A percentile compares a stretch with the other conserved stretches of the same genome.
Conservation (phyloP, 2,113 vertebrate genomes). For the Channa maculata region DNA sequence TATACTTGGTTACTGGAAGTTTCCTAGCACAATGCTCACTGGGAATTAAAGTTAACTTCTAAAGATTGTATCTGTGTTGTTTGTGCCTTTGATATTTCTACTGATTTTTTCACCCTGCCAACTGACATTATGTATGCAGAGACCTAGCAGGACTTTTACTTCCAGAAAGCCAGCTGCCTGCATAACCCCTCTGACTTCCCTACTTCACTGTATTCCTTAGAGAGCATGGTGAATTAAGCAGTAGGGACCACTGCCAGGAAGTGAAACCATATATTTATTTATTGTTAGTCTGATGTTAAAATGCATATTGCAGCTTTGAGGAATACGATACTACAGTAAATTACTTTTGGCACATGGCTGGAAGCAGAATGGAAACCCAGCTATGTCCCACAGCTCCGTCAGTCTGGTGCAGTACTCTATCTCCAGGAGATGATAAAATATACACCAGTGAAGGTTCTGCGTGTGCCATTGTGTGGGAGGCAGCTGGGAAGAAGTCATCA, state of each 20-base stretch:
- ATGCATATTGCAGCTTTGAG: constrained; percentile 23
- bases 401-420: constrained; percentile 42
- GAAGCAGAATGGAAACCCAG: constrained; percentile 21
- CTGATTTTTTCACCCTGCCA: constrained; percentile 9
- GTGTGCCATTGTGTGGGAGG: constrained; percentile 57
- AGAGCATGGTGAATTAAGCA: constrained; percentile 31
- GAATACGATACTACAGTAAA: constrained; percentile 4
- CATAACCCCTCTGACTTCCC: constrained; percentile 1
- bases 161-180: neutral
- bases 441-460: constrained; percentile 37
- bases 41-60: constrained; percentile 4
- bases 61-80: neutral
- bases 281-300: constrained; percentile 40
- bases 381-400: constrained; percentile 31
- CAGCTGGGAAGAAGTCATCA: constrained; percentile 66
- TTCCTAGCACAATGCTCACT: neutral
- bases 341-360: constrained; percentile 27
- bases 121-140: neutral
- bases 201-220: neutral
- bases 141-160: neutral
- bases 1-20: too few relatives aligned
- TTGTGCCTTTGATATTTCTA: neutral
- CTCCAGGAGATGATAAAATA: constrained; percentile 57
- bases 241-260: neutral
- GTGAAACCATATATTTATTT: constrained; percentile 22